A percentile compares a stretch with the other conserved stretches of the same genome.
Conservation (phyloP, 2,797 vertebrate species). For the Sebastiscus albofasciatus region DNA sequence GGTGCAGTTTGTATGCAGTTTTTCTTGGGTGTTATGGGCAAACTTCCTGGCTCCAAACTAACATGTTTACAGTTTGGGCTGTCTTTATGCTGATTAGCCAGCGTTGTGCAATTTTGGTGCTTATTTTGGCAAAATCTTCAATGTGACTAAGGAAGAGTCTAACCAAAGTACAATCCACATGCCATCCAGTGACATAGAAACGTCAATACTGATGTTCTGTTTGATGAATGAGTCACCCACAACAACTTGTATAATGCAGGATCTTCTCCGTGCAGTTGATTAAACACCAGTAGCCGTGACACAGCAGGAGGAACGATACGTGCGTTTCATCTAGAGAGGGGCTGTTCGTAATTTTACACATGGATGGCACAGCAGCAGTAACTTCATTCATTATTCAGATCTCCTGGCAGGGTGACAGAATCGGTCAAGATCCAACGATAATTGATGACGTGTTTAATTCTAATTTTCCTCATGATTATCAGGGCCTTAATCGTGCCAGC, state of each 20-base stretch:
- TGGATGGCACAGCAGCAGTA: neutral
- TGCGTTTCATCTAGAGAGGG: neutral
- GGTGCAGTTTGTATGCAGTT: too few relatives aligned
- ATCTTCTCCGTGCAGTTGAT: neutral
- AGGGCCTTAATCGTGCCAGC: neutral
- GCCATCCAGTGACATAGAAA: neutral
- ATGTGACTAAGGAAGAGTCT: neutral
- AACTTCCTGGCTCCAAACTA: too few relatives aligned
- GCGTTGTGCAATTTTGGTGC: neutral
- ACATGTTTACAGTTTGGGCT: neutral
- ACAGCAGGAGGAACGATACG: neutral
- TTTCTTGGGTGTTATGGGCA: too few relatives aligned
- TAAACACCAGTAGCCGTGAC: neutral
- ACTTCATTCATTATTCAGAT: conserved; percentile 2
- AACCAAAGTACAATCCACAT: neutral
- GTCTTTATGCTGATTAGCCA: neutral
- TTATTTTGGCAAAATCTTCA: neutral
- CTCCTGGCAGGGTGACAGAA: neutral
- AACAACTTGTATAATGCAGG: neutral
- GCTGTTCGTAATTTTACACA: neutral
- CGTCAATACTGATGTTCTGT: neutral
- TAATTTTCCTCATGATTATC: neutral
- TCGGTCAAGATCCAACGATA: neutral
- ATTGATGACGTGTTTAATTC: neutral
- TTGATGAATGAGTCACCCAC: neutral